A percentile compares a stretch with the other conserved stretches of the same genome.
Conservation (phyloP, 1,140 invertebrate species). For the Drosophila nebulosa region DNA sequence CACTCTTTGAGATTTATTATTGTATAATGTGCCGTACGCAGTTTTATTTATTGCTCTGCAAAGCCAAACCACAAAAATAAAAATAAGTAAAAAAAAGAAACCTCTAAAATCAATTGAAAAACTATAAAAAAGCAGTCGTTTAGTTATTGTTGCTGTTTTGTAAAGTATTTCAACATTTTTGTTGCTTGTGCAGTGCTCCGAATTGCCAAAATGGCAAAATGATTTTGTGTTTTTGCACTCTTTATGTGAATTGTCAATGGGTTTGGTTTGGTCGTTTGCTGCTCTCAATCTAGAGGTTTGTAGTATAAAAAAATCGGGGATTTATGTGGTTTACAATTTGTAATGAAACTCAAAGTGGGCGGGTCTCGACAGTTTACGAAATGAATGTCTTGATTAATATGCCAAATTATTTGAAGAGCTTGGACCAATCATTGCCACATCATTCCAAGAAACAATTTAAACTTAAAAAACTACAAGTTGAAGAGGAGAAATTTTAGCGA, state of each 20-base stretch:
- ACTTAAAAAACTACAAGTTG: too few species aligned
- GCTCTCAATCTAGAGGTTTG: slow-evolving; percentile 37
- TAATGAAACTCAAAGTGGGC: slow-evolving; percentile 27
- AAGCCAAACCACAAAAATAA: slow-evolving; percentile 12
- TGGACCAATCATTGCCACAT: too few species aligned
- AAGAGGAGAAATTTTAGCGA: too few species aligned
- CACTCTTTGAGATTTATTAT: slow-evolving; percentile 67
- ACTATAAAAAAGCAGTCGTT: slow-evolving; percentile 68
- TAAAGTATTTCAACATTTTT: slow-evolving; percentile 75
- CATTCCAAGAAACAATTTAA: too few species aligned
- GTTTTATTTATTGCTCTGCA: slow-evolving; percentile 74
- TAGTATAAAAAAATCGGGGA: background rate
- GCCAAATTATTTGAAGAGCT: background rate
- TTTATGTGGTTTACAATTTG: slow-evolving; percentile 4
- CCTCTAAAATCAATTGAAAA: slow-evolving; percentile 73
- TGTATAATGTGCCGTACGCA: slow-evolving; percentile 69
- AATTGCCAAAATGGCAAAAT: slow-evolving; percentile 71
- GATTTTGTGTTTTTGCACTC: slow-evolving; percentile 27
- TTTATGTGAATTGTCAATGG: slow-evolving; percentile 53
- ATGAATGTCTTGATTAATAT: background rate
- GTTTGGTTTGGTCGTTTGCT: too few species aligned
- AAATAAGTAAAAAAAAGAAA: slow-evolving; percentile 20
- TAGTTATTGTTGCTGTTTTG: slow-evolving; percentile 73
- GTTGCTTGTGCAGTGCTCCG: slow-evolving; percentile 57
- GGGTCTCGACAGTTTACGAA: background rate